Evolutionary conservation across 2,113 vertebrate genomes (phyloP).

Genomic region (Chaetorhynchus papuensis): DNA sequence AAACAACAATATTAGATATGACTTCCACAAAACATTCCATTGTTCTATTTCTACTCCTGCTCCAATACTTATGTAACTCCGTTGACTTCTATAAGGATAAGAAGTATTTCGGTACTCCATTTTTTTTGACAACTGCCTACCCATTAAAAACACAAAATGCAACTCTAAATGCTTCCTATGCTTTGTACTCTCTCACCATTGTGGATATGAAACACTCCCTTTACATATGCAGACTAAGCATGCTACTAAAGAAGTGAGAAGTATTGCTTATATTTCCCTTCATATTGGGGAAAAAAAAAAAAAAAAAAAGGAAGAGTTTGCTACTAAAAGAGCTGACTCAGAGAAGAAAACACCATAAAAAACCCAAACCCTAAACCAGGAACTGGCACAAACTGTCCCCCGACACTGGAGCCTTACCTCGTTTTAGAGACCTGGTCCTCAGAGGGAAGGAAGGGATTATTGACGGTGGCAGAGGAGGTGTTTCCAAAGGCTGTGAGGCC

Average conservation of each 20-base stretch:
- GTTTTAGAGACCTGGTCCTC: conserved; percentile 99
- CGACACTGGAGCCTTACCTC: conserved; percentile 72
- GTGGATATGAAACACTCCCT: not conserved
- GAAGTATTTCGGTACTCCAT: not conserved
- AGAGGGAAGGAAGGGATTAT: conserved; percentile 96
- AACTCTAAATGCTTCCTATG: not conserved
- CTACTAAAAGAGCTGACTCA: not conserved
- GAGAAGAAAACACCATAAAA: not conserved
- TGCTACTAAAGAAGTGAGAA: not conserved
- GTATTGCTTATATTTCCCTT: not conserved
- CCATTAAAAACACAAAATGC: not conserved
- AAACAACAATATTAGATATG: not conserved
- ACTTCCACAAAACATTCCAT: not conserved
- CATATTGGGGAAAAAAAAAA: not conserved
- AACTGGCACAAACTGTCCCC: not conserved
- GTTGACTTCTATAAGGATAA: not conserved
- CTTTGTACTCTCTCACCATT: not conserved
- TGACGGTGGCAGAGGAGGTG: conserved; percentile 96
- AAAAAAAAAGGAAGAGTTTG: not conserved
- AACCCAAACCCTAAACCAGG: fast-evolving
- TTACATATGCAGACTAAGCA: not conserved
- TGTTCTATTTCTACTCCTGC: not conserved
- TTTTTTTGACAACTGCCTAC: not conserved
- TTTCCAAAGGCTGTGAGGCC: conserved; percentile 96
- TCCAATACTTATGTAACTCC: not conserved